Conservation (phyloP, 1,140 invertebrate genomes). For the Capitella teleta region DNA sequence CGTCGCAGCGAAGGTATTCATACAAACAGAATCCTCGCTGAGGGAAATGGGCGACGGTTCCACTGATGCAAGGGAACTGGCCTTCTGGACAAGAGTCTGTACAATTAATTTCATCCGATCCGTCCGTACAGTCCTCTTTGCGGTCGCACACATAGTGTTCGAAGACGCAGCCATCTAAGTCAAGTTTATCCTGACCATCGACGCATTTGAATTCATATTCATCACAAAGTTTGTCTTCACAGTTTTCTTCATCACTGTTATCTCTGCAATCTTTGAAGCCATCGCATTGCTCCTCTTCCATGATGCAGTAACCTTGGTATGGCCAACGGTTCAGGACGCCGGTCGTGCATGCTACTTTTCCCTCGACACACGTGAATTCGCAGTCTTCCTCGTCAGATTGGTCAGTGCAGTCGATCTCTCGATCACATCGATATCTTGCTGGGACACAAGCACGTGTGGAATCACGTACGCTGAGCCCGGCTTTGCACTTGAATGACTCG, state of each 20-base stretch:
- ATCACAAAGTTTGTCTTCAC: not conserved
- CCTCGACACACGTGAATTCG: not conserved
- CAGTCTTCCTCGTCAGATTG: not conserved
- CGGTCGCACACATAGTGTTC: not conserved
- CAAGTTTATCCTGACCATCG: not conserved
- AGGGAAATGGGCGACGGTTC: not conserved
- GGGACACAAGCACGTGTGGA: no score
- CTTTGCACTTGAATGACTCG: no score
- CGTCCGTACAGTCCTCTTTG: not conserved
- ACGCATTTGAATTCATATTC: not conserved
- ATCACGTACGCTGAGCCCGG: no score
- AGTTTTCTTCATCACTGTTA: constrained; percentile 1
- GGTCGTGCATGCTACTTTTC: not conserved
- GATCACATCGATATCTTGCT: not conserved
- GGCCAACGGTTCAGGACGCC: not conserved
- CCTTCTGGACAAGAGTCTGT: not conserved
- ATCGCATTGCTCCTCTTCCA: constrained; percentile 7
- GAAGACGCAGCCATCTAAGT: not conserved
- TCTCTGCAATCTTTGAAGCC: constrained; percentile 9
- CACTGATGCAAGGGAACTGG: constrained; percentile 1
- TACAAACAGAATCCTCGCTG: constrained; percentile 1
- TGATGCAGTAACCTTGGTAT: constrained; percentile 9
- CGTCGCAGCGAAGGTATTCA: not conserved
- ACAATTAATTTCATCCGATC: not conserved
- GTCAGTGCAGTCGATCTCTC: constrained; percentile 4